Base-by-base conservation (phyloP, 2,888 invertebrate species). In the Elegia similella region DNA sequence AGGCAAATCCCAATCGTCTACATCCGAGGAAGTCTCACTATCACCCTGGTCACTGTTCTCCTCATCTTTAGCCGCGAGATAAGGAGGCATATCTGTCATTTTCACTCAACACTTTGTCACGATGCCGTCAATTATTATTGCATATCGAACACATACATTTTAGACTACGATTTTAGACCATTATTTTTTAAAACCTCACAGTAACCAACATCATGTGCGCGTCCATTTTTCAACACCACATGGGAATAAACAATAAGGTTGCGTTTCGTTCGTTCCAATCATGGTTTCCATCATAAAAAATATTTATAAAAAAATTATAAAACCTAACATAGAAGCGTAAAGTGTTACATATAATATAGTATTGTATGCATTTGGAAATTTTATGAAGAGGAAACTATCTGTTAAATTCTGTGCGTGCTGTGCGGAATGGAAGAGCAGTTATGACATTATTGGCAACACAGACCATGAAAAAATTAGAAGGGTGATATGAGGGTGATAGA, bases 1-100 rank as follows among this genome's bases (percentile, higher is more conserved):
- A 53, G 95, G 95, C 76, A 95, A 89, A 81, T 93, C 93, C 92
- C 94, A 94, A 77, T 95, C 95, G 68, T 93, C 92, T 68, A 89
- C 84, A 68, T 91, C 91, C 62, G 83, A 84, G 64, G 80, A 79
- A 69, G 71, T 68, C 70, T 89, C 89, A 79, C 82, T 84, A 70
- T 90, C 90, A 75, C 75, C 77, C 65, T 83, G 80, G 69, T 74
- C 86, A 81, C 80, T 82, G 64, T 78, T 82, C 76, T 84, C 86
- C 78, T 89, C 89, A 82, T 88, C 86, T 77, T 88, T 89, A 61
- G 76, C 76, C 66, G 80, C 80, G 74, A 88, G 87, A 84, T 88
- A 87, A 80, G 90, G 92, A 84, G 89, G 87, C 91, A 90, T 92
- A 70, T 91, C 89, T 84, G 88, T 87, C 92, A 92, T 92, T 85